Evolutionary conservation across 2,113 vertebrate genomes (phyloP).

Genomic region (Diphyllodes magnificus): DNA sequence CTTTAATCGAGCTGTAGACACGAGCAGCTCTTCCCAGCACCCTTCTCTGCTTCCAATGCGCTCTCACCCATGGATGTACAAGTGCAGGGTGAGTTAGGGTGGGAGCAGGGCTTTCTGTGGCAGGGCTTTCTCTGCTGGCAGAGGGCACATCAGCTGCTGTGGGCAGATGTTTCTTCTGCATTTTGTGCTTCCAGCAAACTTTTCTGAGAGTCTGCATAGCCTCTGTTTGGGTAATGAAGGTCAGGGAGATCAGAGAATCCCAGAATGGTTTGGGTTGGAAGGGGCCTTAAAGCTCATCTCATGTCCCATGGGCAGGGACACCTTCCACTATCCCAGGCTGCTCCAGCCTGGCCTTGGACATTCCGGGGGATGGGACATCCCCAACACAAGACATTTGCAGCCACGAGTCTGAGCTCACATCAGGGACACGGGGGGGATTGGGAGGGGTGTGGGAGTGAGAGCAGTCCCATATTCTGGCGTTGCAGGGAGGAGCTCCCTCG

Average conservation of each 20-base stretch:
- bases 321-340: background rate
- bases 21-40: background rate
- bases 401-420: fast-evolving
- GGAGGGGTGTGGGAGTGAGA: background rate
- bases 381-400: fast-evolving
- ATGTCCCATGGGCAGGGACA: background rate
- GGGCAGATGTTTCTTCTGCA: background rate
- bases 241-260: background rate
- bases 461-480: fast-evolving
- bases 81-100: background rate
- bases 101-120: background rate
- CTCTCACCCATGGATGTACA: fast-evolving
- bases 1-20: background rate
- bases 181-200: background rate
- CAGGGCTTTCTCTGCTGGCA: background rate
- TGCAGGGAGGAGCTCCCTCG: background rate
- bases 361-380: background rate
- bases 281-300: background rate
- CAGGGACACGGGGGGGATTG: fast-evolving
- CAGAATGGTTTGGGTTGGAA: background rate
- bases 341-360: background rate
- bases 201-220: background rate
- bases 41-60: background rate
- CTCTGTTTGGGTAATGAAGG: background rate
- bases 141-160: fast-evolving